Percentiles rank a stretch among this genome's conserved stretches.
Conservation (phyloP, 1,140 invertebrate genomes). For the Myzus persicae region DNA sequence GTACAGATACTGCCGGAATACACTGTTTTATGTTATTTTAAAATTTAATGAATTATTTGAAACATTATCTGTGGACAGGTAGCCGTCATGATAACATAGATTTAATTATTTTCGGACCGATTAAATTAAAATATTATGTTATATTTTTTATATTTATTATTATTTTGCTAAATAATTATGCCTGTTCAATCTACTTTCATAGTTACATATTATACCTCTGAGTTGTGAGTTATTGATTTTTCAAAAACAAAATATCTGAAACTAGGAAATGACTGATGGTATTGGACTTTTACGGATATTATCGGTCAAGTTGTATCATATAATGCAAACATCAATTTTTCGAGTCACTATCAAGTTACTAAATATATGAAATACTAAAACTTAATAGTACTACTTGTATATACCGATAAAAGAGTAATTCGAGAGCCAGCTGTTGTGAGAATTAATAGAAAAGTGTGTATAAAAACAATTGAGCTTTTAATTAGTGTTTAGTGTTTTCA, state of each 20-base stretch:
- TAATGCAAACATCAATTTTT: background rate
- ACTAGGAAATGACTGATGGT: background rate
- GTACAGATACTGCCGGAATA: background rate
- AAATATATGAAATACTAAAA: background rate
- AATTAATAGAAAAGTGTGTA: background rate
- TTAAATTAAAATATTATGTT: background rate
- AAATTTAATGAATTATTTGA: background rate
- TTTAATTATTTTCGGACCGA: background rate
- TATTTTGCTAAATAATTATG: background rate
- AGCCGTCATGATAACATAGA: background rate
- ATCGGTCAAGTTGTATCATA: background rate
- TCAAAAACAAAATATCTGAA: background rate
- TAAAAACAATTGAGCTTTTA: background rate
- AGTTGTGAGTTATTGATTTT: background rate
- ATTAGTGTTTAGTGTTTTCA: background rate
- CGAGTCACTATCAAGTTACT: background rate
- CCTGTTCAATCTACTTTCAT: background rate
- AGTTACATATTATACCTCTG: background rate
- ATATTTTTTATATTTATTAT: background rate
- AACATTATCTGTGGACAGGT: background rate
- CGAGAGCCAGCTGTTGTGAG: background rate
- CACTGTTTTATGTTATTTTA: background rate
- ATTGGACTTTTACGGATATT: background rate
- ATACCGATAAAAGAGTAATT: background rate
- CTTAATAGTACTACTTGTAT: too few relatives aligned